phyloP scores from a whole-genome alignment of 2,888 invertebrate genomes.

The Eristalis pertinax region DNA sequence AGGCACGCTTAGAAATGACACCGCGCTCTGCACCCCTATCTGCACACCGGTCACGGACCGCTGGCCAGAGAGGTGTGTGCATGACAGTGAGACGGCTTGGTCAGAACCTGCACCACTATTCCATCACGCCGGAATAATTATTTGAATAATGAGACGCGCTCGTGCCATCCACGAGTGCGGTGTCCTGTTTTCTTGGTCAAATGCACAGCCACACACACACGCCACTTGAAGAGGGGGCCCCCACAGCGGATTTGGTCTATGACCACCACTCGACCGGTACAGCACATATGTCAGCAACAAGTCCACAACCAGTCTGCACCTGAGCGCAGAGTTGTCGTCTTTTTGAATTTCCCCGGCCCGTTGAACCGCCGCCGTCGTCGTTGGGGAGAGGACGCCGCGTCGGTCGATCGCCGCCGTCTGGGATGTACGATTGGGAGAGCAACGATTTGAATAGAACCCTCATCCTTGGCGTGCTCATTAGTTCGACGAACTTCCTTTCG shows the following conservation, averaged over 20 bases:
- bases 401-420: slow-evolving; percentile 1
- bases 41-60: slow-evolving; percentile 39
- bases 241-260: slow-evolving; percentile 68
- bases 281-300: slow-evolving; percentile 72
- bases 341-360: slow-evolving; percentile 21
- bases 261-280: slow-evolving; percentile 72
- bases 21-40: slow-evolving; percentile 60
- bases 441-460: slow-evolving; percentile 39
- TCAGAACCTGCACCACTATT: slow-evolving; percentile 68
- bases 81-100: slow-evolving; percentile 67
- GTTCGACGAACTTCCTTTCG: slow-evolving; percentile 63
- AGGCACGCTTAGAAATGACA: slow-evolving; percentile 36
- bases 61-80: slow-evolving; percentile 58
- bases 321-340: slow-evolving; percentile 24
- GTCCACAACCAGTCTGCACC: slow-evolving; percentile 49
- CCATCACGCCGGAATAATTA: slow-evolving; percentile 71
- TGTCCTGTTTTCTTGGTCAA: slow-evolving; percentile 69
- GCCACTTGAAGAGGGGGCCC: slow-evolving; percentile 13
- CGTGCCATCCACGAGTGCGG: slow-evolving; percentile 66
- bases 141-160: slow-evolving; percentile 71
- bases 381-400: slow-evolving; percentile 29
- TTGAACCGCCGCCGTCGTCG: slow-evolving; percentile 35
- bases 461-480: slow-evolving; percentile 59
- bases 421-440: slow-evolving; percentile 5
- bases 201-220: slow-evolving; percentile 40